Evolutionary conservation across 2,113 vertebrate species (phyloP), one percentile per base, ranked within the genome.

Genomic region (Syngnathus typhle): DNA sequence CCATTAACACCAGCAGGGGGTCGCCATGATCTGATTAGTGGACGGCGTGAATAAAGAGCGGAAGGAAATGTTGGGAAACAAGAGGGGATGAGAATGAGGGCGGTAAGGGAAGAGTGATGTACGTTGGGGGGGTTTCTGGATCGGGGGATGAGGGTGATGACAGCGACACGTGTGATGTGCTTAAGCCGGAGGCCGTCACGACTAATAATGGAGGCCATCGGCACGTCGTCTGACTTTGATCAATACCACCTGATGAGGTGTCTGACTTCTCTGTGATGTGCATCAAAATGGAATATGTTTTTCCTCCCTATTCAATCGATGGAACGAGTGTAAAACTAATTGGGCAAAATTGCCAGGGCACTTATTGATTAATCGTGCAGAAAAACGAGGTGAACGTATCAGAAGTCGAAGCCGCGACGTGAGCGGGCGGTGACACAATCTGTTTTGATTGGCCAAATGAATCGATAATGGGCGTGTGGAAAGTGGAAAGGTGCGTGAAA

Each of bases 291-390:
- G 89, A 90, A 87, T 89, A 88, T 90, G 83, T 90, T 89, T 90
- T 88, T 82, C 82, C 79, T 81, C 75, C 85, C 64, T 36, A 32
- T 71, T 78, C 81, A 89, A 89, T 91, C 87, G 67, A 90, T 90
- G 70, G 74, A 77, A 84, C 85, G 85, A 87, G 84, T 87, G 87
- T 86, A 87, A 91, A 90, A 89, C 90, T 90, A 91, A 91, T 90
- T 91, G 88, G 89, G 84, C 85, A 87, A 88, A 87, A 90, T 87
- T 89, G 86, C 79, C 62, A 81, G 85, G 87, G 86, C 82, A 87
- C 88, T 89, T 91, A 91, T 91, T 87, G 89, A 92, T 91, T 89
- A 91, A 89, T 89, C 88, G 90, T 84, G 82, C 87, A 88, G 88
- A 89, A 89, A 90, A 89, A 89, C 78, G 82, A 82, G 81, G 77